Percentiles rank a stretch among this genome's conserved stretches.
phyloP scores from a whole-genome alignment of 2,888 invertebrate species.

The Caenorhabditis sp. region DNA sequence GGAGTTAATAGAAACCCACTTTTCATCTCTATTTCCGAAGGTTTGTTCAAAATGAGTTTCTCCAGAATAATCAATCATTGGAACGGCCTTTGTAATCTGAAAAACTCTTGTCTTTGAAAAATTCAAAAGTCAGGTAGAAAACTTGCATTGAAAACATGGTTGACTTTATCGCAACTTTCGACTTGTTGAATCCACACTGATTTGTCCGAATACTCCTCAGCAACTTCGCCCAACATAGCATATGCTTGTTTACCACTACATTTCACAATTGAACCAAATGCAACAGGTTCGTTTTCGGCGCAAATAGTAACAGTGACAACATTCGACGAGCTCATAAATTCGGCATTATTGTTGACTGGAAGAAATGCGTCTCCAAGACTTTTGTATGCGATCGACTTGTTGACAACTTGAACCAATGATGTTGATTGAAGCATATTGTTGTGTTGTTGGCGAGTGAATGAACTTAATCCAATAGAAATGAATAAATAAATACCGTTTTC shows the following conservation, averaged over 20 bases:
- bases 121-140: background rate
- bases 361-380: constrained; percentile 58
- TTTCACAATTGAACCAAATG: constrained; percentile 61
- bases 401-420: constrained; percentile 28
- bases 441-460: background rate
- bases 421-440: constrained; percentile 32
- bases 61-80: constrained; percentile 37
- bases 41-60: constrained; percentile 44
- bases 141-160: constrained; percentile 47
- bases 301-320: constrained; percentile 57
- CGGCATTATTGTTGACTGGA: constrained; percentile 65
- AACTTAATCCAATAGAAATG: background rate
- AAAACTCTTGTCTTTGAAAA: background rate
- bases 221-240: constrained; percentile 59
- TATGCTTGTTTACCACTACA: constrained; percentile 60
- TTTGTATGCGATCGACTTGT: constrained; percentile 45
- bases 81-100: constrained; percentile 32
- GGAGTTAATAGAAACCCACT: constrained; percentile 14
- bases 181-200: constrained; percentile 55
- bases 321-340: constrained; percentile 48
- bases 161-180: constrained; percentile 38
- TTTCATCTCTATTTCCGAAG: constrained; percentile 37
- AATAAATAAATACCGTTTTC: constrained; percentile 2
- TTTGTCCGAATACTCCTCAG: constrained; percentile 53
- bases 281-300: constrained; percentile 53